Base-by-base conservation (phyloP, 2,113 vertebrate genomes). In the Prionailurus viverrinus region DNA sequence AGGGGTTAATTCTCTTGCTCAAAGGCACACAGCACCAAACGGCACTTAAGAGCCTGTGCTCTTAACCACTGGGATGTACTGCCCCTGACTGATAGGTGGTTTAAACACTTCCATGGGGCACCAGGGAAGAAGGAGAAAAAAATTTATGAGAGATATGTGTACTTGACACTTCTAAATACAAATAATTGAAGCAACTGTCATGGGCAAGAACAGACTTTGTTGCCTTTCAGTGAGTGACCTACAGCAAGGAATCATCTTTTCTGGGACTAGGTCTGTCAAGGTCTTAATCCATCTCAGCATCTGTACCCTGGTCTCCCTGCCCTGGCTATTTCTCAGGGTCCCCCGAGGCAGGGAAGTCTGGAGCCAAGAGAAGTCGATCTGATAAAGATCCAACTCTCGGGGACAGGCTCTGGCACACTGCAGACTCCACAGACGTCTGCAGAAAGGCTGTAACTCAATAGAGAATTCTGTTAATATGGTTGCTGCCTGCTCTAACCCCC, bases 371-470 rank as follows among this genome's bases (percentile, higher is more conserved):
- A 33, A 58, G 58, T 16, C 31, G 23, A 12, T 55, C 78, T 79
- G 79, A 96, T 87, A 82, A 11, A 65, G 9, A 39, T 79, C n/a
- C 21, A 3, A n/a, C 29, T 69, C 0, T 1, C 1, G 2, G 84
- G 91, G 83, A 48, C 68, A 51, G 90, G 65, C 95, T 83, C 58
- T 0, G 7, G 61, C 1, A 1, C 5, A 1, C 4, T 3, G 84
- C 65, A 21, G 36, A 61, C 41, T 79, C 36, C 0, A 0, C 63
- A 33, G 78, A 3, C n/a, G 7, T 92, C 95, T 3, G 10, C 48
- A 96, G 55, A n/a, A 19, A 96, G 92, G 73, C 68, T 61, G 25
- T 94, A 94, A 98, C 96, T 97, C 95, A 86, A 69, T 80, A 97
- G 85, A 96, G 79, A 63, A 94, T 94, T 88, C 84, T 78, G 93